Evolutionary conservation across 2,113 vertebrate genomes (phyloP), one percentile per base, ranked within the genome.

Genomic region (Scortum barcoo): DNA sequence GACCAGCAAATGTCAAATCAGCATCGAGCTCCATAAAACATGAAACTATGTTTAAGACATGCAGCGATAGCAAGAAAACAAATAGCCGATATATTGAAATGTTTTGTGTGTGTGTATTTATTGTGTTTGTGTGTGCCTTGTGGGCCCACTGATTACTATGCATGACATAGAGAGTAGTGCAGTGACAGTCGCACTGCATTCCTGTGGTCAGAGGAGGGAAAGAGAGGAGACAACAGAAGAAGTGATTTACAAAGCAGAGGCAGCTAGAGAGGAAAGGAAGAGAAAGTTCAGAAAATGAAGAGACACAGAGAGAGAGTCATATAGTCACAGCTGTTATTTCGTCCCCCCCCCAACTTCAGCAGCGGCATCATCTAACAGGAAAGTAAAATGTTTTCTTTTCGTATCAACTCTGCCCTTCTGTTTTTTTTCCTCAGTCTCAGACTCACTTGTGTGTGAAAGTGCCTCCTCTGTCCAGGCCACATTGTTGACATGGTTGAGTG

Each of bases 401-500:
- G 57, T 81, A 58, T 72, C 42, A 48, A n/a, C 40, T 60, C 54
- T 50, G 61, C n/a, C 51, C 46, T 63, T 48, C 4, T n/a, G n/a
- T n/a, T n/a, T n/a, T n/a, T 58, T 73, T 44, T 70, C 48, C 22
- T 60, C 57, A 57, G 63, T 81, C 58, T 22, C 28, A 61, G 57
- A 54, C 81, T 74, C 67, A 53, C 68, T 87, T 56, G 75, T 90
- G 75, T 90, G 71, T 88, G 72, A 87, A 89, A 72, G 65, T 26
- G 70, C 7, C 71, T 66, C 58, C 46, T 72, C 38, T 60, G 57
- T 85, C 84, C 82, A 81, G 69, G 83, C 81, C 88, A 28, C 81
- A 84, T 86, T 93, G 92, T 90, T 93, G 89, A 91, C 90, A 85
- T 40, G 76, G 76, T 73, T 81, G 79, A 80, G 58, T 56, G 81